Percentiles rank a stretch among this genome's conserved stretches.
Conservation (phyloP, 2,888 invertebrate species). For the Drosophila hawaiiensis region DNA sequence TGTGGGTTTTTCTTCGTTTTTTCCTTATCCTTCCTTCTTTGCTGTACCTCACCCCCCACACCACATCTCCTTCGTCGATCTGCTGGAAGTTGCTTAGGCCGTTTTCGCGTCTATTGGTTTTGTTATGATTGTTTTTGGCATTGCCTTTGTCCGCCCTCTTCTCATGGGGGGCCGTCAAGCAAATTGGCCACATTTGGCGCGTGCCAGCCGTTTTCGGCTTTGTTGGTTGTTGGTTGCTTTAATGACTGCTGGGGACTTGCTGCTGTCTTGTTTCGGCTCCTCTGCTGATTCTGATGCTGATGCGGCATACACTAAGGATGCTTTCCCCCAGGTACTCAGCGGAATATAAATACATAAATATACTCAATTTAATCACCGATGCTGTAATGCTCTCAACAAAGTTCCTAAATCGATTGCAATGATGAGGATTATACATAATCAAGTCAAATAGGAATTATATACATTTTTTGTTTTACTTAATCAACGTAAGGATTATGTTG, state of each 20-base stretch:
- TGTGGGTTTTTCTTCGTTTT: slow-evolving; percentile 34
- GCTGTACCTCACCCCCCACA: not conserved
- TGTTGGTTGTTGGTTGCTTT: slow-evolving; percentile 52
- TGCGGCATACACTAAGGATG: slow-evolving; percentile 28
- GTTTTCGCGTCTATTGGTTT: slow-evolving; percentile 59
- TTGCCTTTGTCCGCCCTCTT: slow-evolving; percentile 38
- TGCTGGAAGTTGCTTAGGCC: slow-evolving; percentile 34
- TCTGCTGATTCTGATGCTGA: slow-evolving; percentile 15
- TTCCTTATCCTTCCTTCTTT: slow-evolving; percentile 15
- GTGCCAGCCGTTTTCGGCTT: slow-evolving; percentile 64
- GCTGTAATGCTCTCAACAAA: slow-evolving; percentile 17
- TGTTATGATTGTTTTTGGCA: slow-evolving; percentile 70
- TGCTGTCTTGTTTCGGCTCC: slow-evolving; percentile 12
- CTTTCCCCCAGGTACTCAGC: slow-evolving; percentile 22
- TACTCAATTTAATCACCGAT: slow-evolving; percentile 12
- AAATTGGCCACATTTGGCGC: slow-evolving; percentile 76
- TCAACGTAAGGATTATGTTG: not conserved
- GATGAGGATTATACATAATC: not conserved
- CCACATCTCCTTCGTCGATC: not conserved
- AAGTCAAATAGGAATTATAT: not conserved
- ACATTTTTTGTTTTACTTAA: not conserved
- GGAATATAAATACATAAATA: slow-evolving; percentile 2
- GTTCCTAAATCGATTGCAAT: not conserved
- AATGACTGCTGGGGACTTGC: slow-evolving; percentile 57
- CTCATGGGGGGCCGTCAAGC: slow-evolving; percentile 24